Evolutionary conservation across 2,113 vertebrate genomes (phyloP), one percentile per base, ranked within the genome.

Genomic region (Catharus fuscescens): DNA sequence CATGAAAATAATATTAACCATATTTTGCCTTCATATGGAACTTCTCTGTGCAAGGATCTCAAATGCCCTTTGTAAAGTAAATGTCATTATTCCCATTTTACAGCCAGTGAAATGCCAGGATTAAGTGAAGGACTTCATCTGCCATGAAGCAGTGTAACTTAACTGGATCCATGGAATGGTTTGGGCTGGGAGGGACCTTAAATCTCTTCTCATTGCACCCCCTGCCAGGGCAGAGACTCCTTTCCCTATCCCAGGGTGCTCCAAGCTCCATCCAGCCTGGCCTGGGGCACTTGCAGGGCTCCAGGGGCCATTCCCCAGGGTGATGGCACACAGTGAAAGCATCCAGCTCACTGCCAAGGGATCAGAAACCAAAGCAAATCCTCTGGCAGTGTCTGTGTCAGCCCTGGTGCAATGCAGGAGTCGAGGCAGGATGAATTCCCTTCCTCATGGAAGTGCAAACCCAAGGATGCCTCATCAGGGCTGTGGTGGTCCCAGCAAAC

Each of bases 1-100:
- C 38, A 91, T 73, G 93, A 91, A 92, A 91, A 87, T 67, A 67
- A n/a, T 85, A 81, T 91, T 85, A 93, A 80, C 79, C 70, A n/a
- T 70, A 54, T 80, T 94, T 77, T 92, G 80, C 87, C 84, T 95
- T 86, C 18, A 64, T 5, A 16, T 20, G 83, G 76, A 81, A 25
- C 18, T 77, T 79, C 76, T 72, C 62, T 0, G 0, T 9, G 70
- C 84, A 80, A 91, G 57, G 78, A 77, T 53, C 84, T 76, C 83
- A n/a, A 42, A 9, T 18, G 65, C 44, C 10, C 77, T 94, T 69
- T 56, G 54, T 28, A 57, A 71, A 88, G 77, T 14, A 40, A 89
- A 78, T 3, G 18, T 48, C 52, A 36, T 59, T 52, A 80, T 79
- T 92, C 69, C 86, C 74, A 11, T 76, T 84, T 59, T 34, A 80